Conservation (phyloP, 2,797 vertebrate species). For the Enteromius thamalakanensis region DNA sequence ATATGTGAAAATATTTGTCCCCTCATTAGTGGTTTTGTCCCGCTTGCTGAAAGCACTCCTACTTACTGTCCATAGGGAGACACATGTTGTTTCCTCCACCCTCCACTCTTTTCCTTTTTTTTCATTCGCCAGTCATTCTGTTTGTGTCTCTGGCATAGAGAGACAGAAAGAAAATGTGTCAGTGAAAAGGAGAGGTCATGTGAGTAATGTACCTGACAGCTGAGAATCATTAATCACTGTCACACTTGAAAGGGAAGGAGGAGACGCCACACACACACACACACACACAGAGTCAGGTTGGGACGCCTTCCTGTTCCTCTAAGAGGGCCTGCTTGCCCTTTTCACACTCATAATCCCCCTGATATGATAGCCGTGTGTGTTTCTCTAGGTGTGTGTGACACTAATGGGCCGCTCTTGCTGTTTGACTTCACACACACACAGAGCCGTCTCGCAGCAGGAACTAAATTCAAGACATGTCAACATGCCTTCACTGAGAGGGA, state of each 20-base stretch:
- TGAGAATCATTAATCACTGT: slow-evolving; percentile 82
- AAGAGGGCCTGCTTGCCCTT: slow-evolving; percentile 54
- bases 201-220: slow-evolving; percentile 79
- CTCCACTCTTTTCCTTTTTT: background rate
- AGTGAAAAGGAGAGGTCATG: slow-evolving; percentile 64
- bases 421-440: slow-evolving; percentile 70
- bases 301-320: slow-evolving; percentile 51
- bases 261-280: slow-evolving; percentile 48
- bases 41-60: slow-evolving; percentile 45
- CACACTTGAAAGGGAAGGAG: slow-evolving; percentile 69
- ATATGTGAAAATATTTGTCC: slow-evolving; percentile 67
- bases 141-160: slow-evolving; percentile 27
- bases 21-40: slow-evolving; percentile 73
- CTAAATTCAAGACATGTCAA: slow-evolving; percentile 77
- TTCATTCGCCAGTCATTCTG: slow-evolving; percentile 17
- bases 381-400: slow-evolving; percentile 67
- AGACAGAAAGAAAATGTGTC: slow-evolving; percentile 51
- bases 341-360: slow-evolving; percentile 54
- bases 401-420: slow-evolving; percentile 75
- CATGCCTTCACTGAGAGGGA: slow-evolving; percentile 61
- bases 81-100: slow-evolving; percentile 49
- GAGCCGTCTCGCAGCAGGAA: slow-evolving; percentile 72
- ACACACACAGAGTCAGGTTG: slow-evolving; percentile 41
- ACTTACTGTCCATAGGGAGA: slow-evolving; percentile 56
- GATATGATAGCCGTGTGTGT: slow-evolving; percentile 50